Base-by-base conservation (phyloP, 2,113 vertebrate genomes). In the Cavia porcellus region DNA sequence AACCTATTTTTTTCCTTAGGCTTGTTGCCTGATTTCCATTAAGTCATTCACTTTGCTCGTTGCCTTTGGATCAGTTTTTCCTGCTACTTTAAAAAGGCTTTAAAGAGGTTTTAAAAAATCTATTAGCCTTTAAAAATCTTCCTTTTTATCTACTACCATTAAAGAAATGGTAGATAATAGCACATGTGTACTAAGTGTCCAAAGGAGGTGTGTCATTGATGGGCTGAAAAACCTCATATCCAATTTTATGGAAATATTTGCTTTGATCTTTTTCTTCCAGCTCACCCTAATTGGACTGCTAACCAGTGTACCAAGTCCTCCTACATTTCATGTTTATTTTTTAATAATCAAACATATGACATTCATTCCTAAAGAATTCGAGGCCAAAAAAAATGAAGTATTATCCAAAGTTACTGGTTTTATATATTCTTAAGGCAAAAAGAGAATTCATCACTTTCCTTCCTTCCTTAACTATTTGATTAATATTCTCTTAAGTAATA, bases 11-110 rank as follows among this genome's bases (percentile, higher is more conserved):
- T 94, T 96, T 9, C 96, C 85, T 92, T 75, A 74, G 45, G 32
- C 47, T 66, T 85, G 84, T 81, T 92, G 72, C 88, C 89, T 93
- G 90, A 84, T 96, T 97, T 97, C 96, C 96, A 97, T 96, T 70
- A 96, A 97, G 84, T 96, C 95, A 95, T 92, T 62, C 55, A 96
- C 50, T 93, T 80, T 96, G 82, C 57, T 92, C 77, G 62, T 28
- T 35, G 75, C 64, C 50, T 97, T 77, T 94, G 92, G 77, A 82
- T 97, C 90, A 75, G 30, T 92, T 92, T 97, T 97, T 92, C 88
- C 92, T 90, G 89, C 32, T 87, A 75, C 52, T 94, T 72, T 85
- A 92, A 68, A 91, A 89, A 89, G 83, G 94, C 8, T 80, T 59
- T 66, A 17, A 97, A 90, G 80, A 38, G 13, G 55, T 90, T 97